Conservation (phyloP, 2,888 invertebrate species). For the Furcula furcula region DNA sequence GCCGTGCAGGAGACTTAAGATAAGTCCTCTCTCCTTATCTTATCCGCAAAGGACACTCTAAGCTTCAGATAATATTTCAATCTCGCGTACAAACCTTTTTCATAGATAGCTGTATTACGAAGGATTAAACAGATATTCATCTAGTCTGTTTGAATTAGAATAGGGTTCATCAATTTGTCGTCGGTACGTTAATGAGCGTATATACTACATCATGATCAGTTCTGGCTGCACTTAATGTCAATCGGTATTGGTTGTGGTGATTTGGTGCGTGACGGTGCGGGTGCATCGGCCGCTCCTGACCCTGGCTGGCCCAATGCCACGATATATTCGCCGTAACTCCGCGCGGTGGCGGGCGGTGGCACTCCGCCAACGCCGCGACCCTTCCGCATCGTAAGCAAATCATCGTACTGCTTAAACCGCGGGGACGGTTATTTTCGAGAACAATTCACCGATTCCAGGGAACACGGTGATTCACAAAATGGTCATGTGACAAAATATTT, state of each 20-base stretch:
- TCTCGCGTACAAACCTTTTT: slow-evolving; percentile 33
- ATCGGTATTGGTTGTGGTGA: slow-evolving; percentile 28
- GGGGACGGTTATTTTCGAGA: slow-evolving; percentile 31
- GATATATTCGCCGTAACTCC: slow-evolving; percentile 49
- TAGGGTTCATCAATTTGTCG: slow-evolving; percentile 15
- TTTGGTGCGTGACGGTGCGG: slow-evolving; percentile 49
- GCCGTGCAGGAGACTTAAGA: slow-evolving; percentile 56
- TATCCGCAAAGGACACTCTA: slow-evolving; percentile 51
- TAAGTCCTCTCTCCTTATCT: slow-evolving; percentile 64
- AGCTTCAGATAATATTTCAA: slow-evolving; percentile 49
- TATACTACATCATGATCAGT: slow-evolving; percentile 12
- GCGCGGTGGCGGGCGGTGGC: slow-evolving; percentile 51
- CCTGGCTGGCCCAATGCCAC: slow-evolving; percentile 81
- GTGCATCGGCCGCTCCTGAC: slow-evolving; percentile 79
- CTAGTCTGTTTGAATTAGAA: slow-evolving; percentile 24
- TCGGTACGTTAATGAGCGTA: background rate
- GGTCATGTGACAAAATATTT: background rate
- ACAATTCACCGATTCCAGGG: slow-evolving; percentile 23
- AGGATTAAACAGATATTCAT: slow-evolving; percentile 19
- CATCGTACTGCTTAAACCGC: slow-evolving; percentile 52
- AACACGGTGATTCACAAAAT: slow-evolving; percentile 21
- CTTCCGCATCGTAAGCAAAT: slow-evolving; percentile 73
- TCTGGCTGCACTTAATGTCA: slow-evolving; percentile 19
- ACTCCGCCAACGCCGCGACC: slow-evolving; percentile 59
- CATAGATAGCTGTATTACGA: slow-evolving; percentile 13